Percentiles rank a stretch among this genome's conserved stretches.
Evolutionary conservation across 1,140 invertebrate species (phyloP).

Genomic region (Hyphantria cunea): DNA sequence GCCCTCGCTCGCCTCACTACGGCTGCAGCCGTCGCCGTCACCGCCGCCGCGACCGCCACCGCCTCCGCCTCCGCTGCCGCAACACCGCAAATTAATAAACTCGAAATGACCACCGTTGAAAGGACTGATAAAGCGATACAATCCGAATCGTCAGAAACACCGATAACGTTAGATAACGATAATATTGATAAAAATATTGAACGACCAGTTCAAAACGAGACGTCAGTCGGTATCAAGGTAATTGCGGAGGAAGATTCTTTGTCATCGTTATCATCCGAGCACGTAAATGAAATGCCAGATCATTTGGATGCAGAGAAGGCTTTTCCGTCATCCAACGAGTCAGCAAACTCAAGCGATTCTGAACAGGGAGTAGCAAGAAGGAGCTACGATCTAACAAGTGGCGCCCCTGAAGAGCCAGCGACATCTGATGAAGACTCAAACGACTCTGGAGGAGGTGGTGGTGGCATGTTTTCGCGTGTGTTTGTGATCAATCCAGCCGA

Average conservation of each 20-base stretch:
- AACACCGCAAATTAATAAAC: slow-evolving; percentile 57
- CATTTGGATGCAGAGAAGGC: slow-evolving; percentile 82
- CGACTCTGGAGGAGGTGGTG: slow-evolving; percentile 85
- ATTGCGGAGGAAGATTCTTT: slow-evolving; percentile 62
- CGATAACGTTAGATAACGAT: slow-evolving; percentile 63
- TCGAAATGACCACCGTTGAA: slow-evolving; percentile 68
- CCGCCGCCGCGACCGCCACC: slow-evolving; percentile 72
- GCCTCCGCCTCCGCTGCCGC: slow-evolving; percentile 50
- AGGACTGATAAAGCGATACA: slow-evolving; percentile 75
- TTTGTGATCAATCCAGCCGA: slow-evolving; percentile 88
- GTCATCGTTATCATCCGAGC: slow-evolving; percentile 58
- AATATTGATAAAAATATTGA: slow-evolving; percentile 68
- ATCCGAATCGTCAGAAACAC: slow-evolving; percentile 58
- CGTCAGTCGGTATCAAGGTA: slow-evolving; percentile 69
- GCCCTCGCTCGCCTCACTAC: slow-evolving; percentile 75
- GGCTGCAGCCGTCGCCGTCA: slow-evolving; percentile 72
- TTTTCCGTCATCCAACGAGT: slow-evolving; percentile 80
- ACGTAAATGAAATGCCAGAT: slow-evolving; percentile 70
- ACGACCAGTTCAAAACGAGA: slow-evolving; percentile 54
- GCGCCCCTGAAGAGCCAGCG: slow-evolving; percentile 72
- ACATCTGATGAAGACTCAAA: slow-evolving; percentile 85
- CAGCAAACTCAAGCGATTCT: slow-evolving; percentile 78
- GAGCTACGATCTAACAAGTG: slow-evolving; percentile 79
- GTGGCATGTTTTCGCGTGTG: slow-evolving; percentile 87
- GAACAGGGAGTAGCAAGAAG: slow-evolving; percentile 72